A percentile compares a stretch with the other conserved stretches of the same genome.
These are phyloP conservation scores for Copsychus sechellarum DNA, from an alignment of 2,113 vertebrate genomes.

Conservation along the genomic window DNA sequence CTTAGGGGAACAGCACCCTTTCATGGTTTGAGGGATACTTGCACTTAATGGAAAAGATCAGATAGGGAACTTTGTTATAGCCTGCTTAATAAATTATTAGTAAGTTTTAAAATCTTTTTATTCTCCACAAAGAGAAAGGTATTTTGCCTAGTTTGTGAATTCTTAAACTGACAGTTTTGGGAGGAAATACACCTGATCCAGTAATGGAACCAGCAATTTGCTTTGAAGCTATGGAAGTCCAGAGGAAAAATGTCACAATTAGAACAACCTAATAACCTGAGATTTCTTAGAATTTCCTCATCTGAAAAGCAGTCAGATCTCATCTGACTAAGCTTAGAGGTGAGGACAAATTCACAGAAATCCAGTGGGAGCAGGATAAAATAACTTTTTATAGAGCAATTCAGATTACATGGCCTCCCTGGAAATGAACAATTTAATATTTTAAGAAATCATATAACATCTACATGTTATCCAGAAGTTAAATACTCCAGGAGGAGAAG, in stretches of 20 bases:
- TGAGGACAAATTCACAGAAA: not conserved
- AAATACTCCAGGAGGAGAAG: not conserved
- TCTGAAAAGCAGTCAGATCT: not conserved
- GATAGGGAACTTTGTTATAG: not conserved
- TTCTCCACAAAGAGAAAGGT: not conserved
- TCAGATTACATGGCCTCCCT: not conserved
- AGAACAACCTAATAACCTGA: not conserved
- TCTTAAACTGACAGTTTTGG: not conserved
- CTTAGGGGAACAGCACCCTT: rapidly evolving
- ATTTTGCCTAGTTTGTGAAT: not conserved
- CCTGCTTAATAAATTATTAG: not conserved
- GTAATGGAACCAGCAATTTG: not conserved
- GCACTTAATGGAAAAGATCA: not conserved
- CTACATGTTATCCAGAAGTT: not conserved
- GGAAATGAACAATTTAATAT: not conserved
- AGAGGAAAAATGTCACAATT: not conserved
- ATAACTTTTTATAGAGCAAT: not conserved
- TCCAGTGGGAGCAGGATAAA: not conserved
- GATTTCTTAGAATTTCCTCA: not conserved
- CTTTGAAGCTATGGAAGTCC: not conserved
- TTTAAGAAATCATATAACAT: not conserved
- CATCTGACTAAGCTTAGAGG: not conserved
- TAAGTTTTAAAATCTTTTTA: not conserved
- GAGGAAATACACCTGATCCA: not conserved
- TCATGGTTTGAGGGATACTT: not conserved